Conservation (phyloP, 2,797 vertebrate genomes). For the Argya squamiceps region DNA sequence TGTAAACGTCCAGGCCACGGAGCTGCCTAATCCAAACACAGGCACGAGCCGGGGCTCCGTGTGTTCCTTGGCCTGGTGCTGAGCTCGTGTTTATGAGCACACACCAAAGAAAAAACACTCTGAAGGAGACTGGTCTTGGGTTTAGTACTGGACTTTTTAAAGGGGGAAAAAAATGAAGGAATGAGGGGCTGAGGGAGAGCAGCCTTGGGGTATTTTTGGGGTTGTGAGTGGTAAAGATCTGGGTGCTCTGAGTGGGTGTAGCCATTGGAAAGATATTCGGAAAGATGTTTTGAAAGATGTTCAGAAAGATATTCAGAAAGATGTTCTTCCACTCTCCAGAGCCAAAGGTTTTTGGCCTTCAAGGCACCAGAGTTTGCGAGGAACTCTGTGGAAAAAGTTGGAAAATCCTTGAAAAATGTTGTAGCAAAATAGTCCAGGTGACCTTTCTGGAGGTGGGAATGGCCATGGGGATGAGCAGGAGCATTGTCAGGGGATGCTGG, state of each 20-base stretch:
- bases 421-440: neutral
- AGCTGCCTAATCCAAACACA: slow-evolving; percentile 49
- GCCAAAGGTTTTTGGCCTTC: neutral
- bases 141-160: neutral
- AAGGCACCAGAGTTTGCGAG: neutral
- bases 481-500: neutral
- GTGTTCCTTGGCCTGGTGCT: slow-evolving; percentile 52
- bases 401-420: neutral
- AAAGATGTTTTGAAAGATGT: neutral
- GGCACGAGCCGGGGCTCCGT: slow-evolving; percentile 44
- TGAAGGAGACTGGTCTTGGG: neutral
- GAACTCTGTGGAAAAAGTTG: neutral
- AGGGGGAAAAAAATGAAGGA: neutral
- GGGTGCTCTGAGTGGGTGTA: neutral
- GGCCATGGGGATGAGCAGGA: neutral
- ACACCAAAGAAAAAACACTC: neutral
- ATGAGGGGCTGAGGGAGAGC: neutral
- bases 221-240: neutral
- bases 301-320: neutral
- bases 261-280: neutral
- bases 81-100: neutral
- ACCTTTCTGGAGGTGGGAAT: neutral
- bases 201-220: fast-evolving
- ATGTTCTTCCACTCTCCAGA: neutral
- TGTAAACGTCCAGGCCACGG: slow-evolving; percentile 46